Conservation (phyloP, 1,140 invertebrate genomes). For the Helicoverpa armigera region DNA sequence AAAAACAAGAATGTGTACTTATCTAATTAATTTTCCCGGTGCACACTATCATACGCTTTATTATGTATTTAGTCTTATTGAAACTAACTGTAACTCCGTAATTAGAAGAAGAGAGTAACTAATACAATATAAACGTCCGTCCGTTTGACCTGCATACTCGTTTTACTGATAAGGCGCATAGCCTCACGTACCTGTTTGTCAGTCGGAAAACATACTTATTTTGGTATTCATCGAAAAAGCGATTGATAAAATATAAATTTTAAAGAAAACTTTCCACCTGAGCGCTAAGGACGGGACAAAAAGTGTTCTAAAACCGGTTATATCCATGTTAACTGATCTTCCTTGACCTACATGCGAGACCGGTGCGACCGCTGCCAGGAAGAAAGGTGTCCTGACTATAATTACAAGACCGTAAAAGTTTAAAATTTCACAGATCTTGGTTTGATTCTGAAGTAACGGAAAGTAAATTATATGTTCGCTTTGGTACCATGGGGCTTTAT, state of each 20-base stretch:
- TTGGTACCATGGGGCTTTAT: slow-evolving; percentile 7
- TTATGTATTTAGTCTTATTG: slow-evolving; percentile 29
- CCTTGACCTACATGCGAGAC: slow-evolving; percentile 72
- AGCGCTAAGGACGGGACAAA: slow-evolving; percentile 17
- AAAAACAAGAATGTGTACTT: background rate
- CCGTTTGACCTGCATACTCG: slow-evolving; percentile 46
- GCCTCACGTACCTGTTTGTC: slow-evolving; percentile 31
- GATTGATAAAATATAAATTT: background rate
- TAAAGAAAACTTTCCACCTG: slow-evolving; percentile 15
- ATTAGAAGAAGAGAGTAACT: slow-evolving; percentile 42
- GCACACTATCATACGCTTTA: background rate
- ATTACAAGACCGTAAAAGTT: slow-evolving; percentile 49
- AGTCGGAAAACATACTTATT: slow-evolving; percentile 31
- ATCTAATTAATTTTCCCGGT: slow-evolving; percentile 15
- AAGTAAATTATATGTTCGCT: background rate
- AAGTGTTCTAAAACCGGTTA: slow-evolving; percentile 67
- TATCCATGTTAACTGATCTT: slow-evolving; percentile 66
- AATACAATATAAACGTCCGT: slow-evolving; percentile 44
- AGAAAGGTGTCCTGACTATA: slow-evolving; percentile 62
- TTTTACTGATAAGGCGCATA: slow-evolving; percentile 43
- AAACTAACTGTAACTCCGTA: slow-evolving; percentile 39
- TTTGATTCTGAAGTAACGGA: slow-evolving; percentile 32
- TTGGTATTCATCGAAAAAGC: slow-evolving; percentile 6
- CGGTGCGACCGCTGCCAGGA: slow-evolving; percentile 59
- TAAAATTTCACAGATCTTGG: slow-evolving; percentile 28